A percentile compares a stretch with the other conserved stretches of the same genome.
These are phyloP conservation scores for Epistrophe eligans DNA, from an alignment of 2,888 invertebrate genomes.

Conservation along the genomic window DNA sequence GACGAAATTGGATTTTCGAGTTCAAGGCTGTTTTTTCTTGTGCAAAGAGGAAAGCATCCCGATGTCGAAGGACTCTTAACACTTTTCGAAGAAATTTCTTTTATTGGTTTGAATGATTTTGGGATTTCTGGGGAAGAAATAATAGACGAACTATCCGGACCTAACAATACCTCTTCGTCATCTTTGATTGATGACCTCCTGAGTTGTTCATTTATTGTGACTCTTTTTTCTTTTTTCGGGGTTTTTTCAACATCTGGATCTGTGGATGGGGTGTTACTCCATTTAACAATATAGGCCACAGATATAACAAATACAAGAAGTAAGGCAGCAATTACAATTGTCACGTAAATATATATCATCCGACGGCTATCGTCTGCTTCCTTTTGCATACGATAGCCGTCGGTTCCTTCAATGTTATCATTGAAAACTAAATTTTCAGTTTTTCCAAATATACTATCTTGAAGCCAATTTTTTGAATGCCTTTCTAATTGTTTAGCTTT, in stretches of 20 bases:
- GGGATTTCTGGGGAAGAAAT: constrained; percentile 2
- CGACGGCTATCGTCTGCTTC: background rate
- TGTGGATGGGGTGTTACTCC: background rate
- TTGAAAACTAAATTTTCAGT: background rate
- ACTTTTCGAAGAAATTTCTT: background rate
- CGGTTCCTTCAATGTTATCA: constrained; percentile 1
- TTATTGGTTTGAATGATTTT: background rate
- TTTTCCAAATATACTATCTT: background rate
- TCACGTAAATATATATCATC: constrained; percentile 24
- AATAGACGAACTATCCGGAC: constrained; percentile 50
- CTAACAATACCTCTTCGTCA: constrained; percentile 40
- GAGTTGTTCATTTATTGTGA: background rate
- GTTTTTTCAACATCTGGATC: background rate
- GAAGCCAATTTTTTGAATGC: constrained; percentile 10
- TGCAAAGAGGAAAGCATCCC: constrained; percentile 49
- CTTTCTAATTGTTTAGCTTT: constrained; percentile 30
- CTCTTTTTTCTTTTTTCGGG: constrained; percentile 1
- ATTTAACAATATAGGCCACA: background rate
- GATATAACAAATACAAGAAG: constrained; percentile 36
- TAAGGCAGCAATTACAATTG: background rate
- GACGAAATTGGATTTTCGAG: background rate
- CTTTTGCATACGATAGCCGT: background rate
- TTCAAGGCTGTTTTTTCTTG: constrained; percentile 29
- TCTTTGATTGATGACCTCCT: background rate
- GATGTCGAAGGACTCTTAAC: constrained; percentile 27